A percentile compares a stretch with the other conserved stretches of the same genome.
phyloP scores from a whole-genome alignment of 2,888 invertebrate species.

The Drosophila conformis region DNA sequence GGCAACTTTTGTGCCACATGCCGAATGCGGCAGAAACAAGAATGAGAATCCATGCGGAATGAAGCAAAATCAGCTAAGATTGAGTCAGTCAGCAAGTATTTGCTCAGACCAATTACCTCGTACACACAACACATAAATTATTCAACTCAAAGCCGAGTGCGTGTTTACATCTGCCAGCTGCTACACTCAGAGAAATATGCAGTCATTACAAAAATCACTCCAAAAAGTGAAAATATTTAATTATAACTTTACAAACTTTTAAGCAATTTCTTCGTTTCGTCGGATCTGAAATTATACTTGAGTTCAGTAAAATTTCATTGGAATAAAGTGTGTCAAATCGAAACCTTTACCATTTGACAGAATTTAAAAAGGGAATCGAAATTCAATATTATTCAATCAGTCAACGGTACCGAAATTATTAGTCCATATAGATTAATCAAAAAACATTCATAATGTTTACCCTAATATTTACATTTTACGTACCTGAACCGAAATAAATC shows the following conservation, averaged over 20 bases:
- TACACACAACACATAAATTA: constrained; percentile 39
- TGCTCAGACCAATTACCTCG: constrained; percentile 45
- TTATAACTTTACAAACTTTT: neutral
- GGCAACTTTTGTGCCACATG: constrained; percentile 20
- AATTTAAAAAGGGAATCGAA: neutral
- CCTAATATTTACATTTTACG: neutral
- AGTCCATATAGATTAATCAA: neutral
- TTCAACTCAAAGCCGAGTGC: constrained; percentile 9
- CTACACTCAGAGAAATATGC: neutral
- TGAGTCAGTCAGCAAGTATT: constrained; percentile 16
- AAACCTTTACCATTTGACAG: neutral
- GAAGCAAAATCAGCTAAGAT: neutral
- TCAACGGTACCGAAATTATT: neutral
- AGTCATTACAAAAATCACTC: neutral
- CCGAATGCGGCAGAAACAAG: constrained; percentile 27
- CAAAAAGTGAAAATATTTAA: neutral
- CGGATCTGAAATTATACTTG: neutral
- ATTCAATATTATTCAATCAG: too few species aligned
- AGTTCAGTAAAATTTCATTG: neutral
- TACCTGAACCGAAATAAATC: neutral
- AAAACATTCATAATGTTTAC: neutral
- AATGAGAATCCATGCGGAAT: neutral
- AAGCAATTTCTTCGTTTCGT: neutral
- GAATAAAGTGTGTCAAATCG: neutral
- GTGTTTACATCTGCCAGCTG: constrained; percentile 20